Percentiles rank a stretch among this genome's conserved stretches.
These are phyloP conservation scores for Caenorhabditis becei DNA, from an alignment of 2,888 invertebrate genomes.

Conservation along the genomic window DNA sequence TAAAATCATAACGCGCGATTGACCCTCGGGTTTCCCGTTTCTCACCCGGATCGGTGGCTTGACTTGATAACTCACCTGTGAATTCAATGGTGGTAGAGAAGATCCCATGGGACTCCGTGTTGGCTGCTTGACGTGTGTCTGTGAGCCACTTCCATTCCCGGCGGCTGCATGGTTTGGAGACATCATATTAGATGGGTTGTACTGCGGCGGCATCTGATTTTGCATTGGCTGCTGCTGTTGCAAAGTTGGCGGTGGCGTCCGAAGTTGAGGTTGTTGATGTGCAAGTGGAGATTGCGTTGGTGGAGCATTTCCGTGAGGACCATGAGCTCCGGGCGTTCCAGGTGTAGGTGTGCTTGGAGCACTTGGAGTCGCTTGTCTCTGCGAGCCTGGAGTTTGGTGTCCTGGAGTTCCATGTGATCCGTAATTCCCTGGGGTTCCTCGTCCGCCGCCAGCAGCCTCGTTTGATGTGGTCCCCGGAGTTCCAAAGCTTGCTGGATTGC, in stretches of 20 bases:
- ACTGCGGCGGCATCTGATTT: slow-evolving; percentile 29
- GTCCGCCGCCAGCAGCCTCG: neutral
- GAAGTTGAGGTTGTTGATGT: slow-evolving; percentile 22
- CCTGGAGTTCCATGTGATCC: slow-evolving; percentile 22
- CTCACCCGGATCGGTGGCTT: neutral
- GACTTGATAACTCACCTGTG: slow-evolving; percentile 28
- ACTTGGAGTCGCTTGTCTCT: neutral
- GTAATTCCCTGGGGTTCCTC: neutral
- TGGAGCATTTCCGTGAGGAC: slow-evolving; percentile 7
- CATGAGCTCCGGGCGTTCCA: slow-evolving; percentile 26
- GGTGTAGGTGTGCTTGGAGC: neutral
- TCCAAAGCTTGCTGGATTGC: neutral
- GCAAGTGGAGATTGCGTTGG: slow-evolving; percentile 15
- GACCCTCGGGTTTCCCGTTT: slow-evolving; percentile 6
- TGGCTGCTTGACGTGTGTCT: slow-evolving; percentile 16
- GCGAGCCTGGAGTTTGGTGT: slow-evolving; percentile 6
- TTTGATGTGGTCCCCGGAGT: neutral
- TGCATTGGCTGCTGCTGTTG: slow-evolving; percentile 16
- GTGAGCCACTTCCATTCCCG: neutral
- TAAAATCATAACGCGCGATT: slow-evolving; percentile 57
- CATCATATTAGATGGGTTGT: slow-evolving; percentile 21
- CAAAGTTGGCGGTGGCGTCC: neutral
- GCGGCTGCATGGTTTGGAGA: slow-evolving; percentile 32
- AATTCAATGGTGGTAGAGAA: slow-evolving; percentile 32
- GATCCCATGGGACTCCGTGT: slow-evolving; percentile 42